Base-by-base conservation (phyloP, 2,888 invertebrate species). In the Clanis bilineata region DNA sequence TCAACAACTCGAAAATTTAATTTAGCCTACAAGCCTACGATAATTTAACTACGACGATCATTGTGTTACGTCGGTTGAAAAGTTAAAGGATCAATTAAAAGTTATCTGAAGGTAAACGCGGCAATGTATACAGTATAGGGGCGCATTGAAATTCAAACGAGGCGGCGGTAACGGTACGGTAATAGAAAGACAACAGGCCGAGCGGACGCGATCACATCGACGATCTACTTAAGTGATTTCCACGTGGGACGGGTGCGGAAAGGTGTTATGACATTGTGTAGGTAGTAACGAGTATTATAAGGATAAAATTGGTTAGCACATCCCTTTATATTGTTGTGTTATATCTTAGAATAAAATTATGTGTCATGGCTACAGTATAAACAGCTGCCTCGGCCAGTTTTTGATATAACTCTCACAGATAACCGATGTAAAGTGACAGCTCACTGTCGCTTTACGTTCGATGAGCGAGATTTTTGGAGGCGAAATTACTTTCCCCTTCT, bases 121-220 rank as follows among this genome's bases (percentile, higher is more conserved):
- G 73, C 73, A 74, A 76, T 74, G 69, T 72, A 68, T 71, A 75
- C 72, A 73, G 73, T 75, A 72, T 68, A 71, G 76, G 78, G 81
- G 82, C 76, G 72, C 76, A 78, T 83, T 73, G 72, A 76, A 74
- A 77, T 73, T 73, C 64, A 62, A 68, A 61, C 32, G 51, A 69
- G 68, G 66, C 65, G 68, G 68, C 65, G 67, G 62, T 59, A 63
- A 68, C 73, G 69, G 67, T 67, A 63, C 63, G 64, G 69, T 81
- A 79, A 82, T 82, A 77, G 76, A 85, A 82, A 85, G 81, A 83
- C 79, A 85, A 85, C 82, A 84, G 68, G 60, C 65, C 65, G 74
- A 85, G 80, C 81, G 77, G 79, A 79, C 77, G 70, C 36, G 69
- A 71, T 73, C 74, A 74, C 69, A 70, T 69, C 69, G 69, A 22